phyloP scores from a whole-genome alignment of 2,888 invertebrate genomes.

The Heteromurus nitidus region DNA sequence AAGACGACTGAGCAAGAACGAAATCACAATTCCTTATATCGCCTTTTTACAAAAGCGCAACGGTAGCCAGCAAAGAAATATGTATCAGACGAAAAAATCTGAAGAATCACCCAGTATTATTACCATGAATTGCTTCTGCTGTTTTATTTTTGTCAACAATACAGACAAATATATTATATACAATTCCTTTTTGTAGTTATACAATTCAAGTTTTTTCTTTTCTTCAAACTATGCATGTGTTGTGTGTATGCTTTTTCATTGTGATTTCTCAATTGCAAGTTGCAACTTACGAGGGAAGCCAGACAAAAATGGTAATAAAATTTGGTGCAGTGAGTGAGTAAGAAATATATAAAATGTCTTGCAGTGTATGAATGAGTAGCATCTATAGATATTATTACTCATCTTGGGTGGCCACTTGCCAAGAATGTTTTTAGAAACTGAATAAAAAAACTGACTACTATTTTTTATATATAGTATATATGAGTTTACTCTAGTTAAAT shows the following conservation, averaged over 20 bases:
- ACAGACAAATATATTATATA: not conserved
- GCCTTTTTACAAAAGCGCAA: slow-evolving; percentile 23
- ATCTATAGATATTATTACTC: slow-evolving; percentile 4
- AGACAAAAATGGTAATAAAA: not conserved
- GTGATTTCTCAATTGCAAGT: slow-evolving; percentile 30
- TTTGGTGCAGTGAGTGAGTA: slow-evolving; percentile 1
- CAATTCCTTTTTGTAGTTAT: no score
- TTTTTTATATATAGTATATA: no score
- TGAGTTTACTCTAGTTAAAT: no score
- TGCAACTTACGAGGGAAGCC: not conserved
- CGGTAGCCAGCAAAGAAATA: slow-evolving; percentile 24
- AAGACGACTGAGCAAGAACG: not conserved
- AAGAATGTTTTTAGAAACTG: no score
- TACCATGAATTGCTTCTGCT: not conserved
- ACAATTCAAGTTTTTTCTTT: no score
- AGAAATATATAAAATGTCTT: not conserved
- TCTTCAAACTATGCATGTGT: slow-evolving; percentile 9
- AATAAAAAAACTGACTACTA: no score
- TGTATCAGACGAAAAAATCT: no score
- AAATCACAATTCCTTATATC: not conserved
- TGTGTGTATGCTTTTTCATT: slow-evolving; percentile 21
- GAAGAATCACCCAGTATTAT: not conserved
- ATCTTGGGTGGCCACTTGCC: slow-evolving; percentile 12
- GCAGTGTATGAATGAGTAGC: not conserved
- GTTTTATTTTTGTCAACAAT: not conserved